phyloP scores from a whole-genome alignment of 1,140 invertebrate genomes.

The Trichonephila clavata region DNA sequence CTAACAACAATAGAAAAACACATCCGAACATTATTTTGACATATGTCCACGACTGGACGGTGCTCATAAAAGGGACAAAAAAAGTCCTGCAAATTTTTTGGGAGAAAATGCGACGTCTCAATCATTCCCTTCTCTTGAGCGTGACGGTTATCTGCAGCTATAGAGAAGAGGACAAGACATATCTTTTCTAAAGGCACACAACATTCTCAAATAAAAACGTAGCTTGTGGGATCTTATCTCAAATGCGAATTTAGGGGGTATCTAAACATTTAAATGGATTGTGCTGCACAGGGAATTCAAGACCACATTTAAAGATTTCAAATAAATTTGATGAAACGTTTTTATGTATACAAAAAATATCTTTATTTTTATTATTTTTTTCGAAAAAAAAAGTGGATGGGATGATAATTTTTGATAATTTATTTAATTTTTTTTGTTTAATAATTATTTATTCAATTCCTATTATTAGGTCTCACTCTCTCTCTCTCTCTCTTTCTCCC shows the following conservation, averaged over 20 bases:
- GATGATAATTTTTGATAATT: no score
- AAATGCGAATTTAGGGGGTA: neutral
- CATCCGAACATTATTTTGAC: constrained; percentile 46
- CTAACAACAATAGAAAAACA: constrained; percentile 37
- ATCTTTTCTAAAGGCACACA: constrained; percentile 37
- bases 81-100: constrained; percentile 8
- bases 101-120: constrained; percentile 21
- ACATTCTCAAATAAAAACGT: constrained; percentile 24
- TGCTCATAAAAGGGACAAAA: constrained; percentile 19
- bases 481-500: no score
- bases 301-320: neutral
- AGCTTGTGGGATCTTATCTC: constrained; percentile 24
- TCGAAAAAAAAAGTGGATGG: no score
- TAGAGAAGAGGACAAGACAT: constrained; percentile 24
- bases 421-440: no score
- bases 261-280: constrained; percentile 17
- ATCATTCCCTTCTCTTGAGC: constrained; percentile 32
- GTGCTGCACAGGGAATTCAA: neutral
- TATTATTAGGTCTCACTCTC: no score
- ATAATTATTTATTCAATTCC: no score
- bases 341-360: no score
- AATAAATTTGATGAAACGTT: no score
- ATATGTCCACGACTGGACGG: constrained; percentile 50
- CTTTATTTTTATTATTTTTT: no score
- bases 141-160: constrained; percentile 39